Evolutionary conservation across 2,113 vertebrate genomes (phyloP), one percentile per base, ranked within the genome.

Genomic region (Cyprinus carpio): DNA sequence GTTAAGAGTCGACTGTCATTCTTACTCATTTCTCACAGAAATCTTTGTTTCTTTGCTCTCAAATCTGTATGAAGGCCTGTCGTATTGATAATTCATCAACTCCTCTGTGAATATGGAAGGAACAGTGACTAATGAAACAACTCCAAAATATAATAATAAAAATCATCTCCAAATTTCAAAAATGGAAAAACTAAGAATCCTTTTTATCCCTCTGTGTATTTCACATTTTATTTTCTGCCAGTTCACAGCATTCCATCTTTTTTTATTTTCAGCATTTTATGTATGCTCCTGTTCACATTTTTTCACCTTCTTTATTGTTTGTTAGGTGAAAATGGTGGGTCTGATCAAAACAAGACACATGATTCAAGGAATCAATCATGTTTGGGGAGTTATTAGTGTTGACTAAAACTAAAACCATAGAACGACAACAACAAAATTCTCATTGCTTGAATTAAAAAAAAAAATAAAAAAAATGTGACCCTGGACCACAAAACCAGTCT

Each of bases 31-130:
- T 65, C 62, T 65, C 62, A 2, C 15, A 65, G 64, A 65, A 65
- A 31, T 65, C 64, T 31, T 31, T 31, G 64, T 31, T 65, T 65
- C 27, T 67, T 27, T 8, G 64, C 64, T 67, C 64, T 67, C 64
- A 67, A 27, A 31, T 67, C 89, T 87, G 69, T 89, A 87, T 89
- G 87, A 90, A 90, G 85, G 81, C 87, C 87, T 82, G 83, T 64
- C 60, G 64, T 90, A 89, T 92, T 91, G 92, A 94, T 94, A 91
- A 91, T 93, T 94, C 93, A 94, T 93, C 92, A 94, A 93, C 88
- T 75, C 62, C 29, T 86, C 83, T 89, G 93, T 92, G 90, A 93
- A 95, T 93, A 94, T 93, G 91, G 89, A 91, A 93, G 87, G 78
- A 92, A 92, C 93, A 31, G 16, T 67, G 13, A 31, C 64, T 67